Conservation (phyloP, 2,113 vertebrate genomes). For the Entomyzon cyanotis region DNA sequence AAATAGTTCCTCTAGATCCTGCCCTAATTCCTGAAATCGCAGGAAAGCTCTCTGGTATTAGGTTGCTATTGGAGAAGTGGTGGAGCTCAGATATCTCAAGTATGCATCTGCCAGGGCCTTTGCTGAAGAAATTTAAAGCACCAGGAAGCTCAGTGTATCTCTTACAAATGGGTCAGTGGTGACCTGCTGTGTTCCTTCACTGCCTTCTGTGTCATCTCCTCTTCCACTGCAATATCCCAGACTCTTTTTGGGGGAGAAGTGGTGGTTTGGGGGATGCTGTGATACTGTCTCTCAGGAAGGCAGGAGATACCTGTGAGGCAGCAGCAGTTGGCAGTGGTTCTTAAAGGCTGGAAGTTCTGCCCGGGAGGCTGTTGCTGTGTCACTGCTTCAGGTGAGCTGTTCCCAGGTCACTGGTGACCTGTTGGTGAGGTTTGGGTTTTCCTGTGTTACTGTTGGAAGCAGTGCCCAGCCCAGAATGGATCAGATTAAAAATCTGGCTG, state of each 20-base stretch:
- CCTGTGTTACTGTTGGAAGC: rapidly evolving
- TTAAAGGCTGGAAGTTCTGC: background rate
- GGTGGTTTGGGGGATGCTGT: background rate
- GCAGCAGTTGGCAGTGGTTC: background rate
- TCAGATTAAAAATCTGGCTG: background rate
- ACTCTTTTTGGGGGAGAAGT: background rate
- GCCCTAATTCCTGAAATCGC: slow-evolving; percentile 14
- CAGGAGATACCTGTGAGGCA: background rate
- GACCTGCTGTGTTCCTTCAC: background rate
- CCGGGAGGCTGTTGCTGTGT: background rate
- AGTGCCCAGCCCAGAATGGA: background rate
- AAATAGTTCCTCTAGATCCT: slow-evolving; percentile 1
- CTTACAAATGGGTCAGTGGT: background rate
- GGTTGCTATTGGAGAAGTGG: background rate
- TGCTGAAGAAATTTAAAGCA: background rate
- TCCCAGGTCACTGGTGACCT: background rate
- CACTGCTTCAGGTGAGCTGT: background rate
- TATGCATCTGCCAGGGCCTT: background rate
- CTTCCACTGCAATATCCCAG: background rate
- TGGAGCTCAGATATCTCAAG: background rate
- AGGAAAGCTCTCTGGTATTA: background rate
- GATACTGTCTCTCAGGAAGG: background rate
- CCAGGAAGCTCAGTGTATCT: background rate
- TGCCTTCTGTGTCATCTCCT: background rate
- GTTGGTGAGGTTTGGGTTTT: background rate